phyloP scores from a whole-genome alignment of 2,113 vertebrate genomes.

The Varanus salvator region DNA sequence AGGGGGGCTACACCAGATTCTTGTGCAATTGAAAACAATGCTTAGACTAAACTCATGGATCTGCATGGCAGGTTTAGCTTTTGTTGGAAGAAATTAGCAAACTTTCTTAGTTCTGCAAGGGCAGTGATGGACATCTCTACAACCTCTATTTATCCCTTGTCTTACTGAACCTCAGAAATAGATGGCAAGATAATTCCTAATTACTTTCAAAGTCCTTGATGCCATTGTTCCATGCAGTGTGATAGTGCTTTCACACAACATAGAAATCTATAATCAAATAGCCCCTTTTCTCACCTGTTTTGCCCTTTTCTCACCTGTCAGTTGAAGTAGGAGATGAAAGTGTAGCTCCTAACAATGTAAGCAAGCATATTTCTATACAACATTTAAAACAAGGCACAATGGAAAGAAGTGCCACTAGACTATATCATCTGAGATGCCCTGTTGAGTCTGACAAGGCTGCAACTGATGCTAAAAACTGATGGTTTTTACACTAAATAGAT shows the following conservation, averaged over 20 bases:
- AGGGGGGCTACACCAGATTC: too few species aligned
- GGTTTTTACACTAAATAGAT: neutral
- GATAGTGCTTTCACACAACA: slow-evolving; percentile 43
- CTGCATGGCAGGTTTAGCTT: neutral
- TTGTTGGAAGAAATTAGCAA: neutral
- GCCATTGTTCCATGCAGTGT: slow-evolving; percentile 35
- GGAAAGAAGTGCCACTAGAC: too few species aligned
- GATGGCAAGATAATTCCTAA: slow-evolving; percentile 20
- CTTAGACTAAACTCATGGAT: neutral
- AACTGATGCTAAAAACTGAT: neutral
- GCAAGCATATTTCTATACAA: neutral
- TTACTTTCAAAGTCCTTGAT: slow-evolving; percentile 31
- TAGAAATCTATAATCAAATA: slow-evolving; percentile 46
- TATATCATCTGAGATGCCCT: neutral
- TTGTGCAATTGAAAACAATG: too few species aligned
- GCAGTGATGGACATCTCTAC: neutral
- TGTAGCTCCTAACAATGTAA: neutral
- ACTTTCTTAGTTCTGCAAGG: neutral
- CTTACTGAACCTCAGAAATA: slow-evolving; percentile 10
- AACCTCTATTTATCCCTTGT: neutral
- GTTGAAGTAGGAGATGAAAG: neutral
- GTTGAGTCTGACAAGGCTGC: neutral
- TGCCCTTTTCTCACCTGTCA: slow-evolving; percentile 6
- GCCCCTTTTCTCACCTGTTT: slow-evolving; percentile 22
- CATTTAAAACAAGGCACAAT: neutral